Evolutionary conservation across 2,888 invertebrate species (phyloP), one percentile per base, ranked within the genome.

Genomic region (Mylabris sibirica): DNA sequence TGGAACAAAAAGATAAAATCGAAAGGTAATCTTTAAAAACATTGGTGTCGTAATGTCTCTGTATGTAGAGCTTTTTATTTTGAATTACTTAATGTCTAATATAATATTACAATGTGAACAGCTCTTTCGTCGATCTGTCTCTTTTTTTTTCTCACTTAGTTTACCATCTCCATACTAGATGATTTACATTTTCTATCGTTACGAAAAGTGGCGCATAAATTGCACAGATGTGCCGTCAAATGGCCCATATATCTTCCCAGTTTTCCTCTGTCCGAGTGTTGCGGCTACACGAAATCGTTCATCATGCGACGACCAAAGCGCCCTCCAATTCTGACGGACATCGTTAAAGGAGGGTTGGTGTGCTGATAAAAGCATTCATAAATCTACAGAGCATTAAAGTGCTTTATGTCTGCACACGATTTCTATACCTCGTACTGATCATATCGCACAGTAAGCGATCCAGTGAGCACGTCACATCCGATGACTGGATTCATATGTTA

Each of bases 161-260:
- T 64, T 59, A 66, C 59, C 35, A 26, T 57, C 64, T 66, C 63
- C 59, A 41, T 34, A 49, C 11, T 5, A 71, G 76, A 81, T 83
- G 84, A 84, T 84, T 83, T 83, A 83, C 83, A 81, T 82, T 80
- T 82, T 81, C 82, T 81, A 83, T 82, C 80, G 80, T 75, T 77
- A 78, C 79, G 80, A 79, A 81, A 81, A 83, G 82, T 80, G 82
- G 79, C 77, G 79, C 80, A 83, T 84, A 83, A 83, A 84, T 84
- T 82, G 80, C 78, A 78, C 81, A 81, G 81, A 83, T 82, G 83
- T 83, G 81, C 81, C 79, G 79, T 82, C 79, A 82, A 81, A 82
- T 81, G 80, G 80, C 74, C 77, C 81, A 78, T 81, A 82, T 82
- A 80, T 83, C 80, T 82, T 77, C 76, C 76, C 72, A 76, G 73